Evolutionary conservation across 2,797 vertebrate genomes (phyloP).

Genomic region (Natrix natrix): DNA sequence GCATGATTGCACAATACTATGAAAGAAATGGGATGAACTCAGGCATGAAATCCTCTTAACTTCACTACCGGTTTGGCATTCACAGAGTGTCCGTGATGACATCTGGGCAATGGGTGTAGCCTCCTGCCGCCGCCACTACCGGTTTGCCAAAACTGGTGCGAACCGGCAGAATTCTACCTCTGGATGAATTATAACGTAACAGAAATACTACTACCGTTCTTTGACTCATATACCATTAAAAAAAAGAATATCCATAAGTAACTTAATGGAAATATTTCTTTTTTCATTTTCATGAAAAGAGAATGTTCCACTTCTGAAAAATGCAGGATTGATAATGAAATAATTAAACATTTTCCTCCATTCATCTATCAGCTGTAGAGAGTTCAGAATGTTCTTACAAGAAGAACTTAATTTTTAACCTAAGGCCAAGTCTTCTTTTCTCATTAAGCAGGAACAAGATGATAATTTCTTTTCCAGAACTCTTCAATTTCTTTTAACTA

Average conservation of each 20-base stretch:
- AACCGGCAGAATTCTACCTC: no score
- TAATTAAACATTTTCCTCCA: not conserved
- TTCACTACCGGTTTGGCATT: no score
- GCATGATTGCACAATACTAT: not conserved
- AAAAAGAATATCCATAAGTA: not conserved
- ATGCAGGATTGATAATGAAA: not conserved
- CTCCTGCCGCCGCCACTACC: no score
- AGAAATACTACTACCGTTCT: not conserved
- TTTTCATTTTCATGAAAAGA: not conserved
- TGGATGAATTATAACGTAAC: not conserved
- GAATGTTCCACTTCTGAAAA: not conserved
- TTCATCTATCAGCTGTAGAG: not conserved
- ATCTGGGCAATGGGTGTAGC: no score
- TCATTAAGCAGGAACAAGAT: not conserved
- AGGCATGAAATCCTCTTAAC: no score
- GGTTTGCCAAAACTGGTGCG: no score
- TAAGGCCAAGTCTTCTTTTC: not conserved
- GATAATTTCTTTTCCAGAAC: not conserved
- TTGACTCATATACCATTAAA: not conserved
- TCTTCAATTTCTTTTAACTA: not conserved
- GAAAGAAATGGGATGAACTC: not conserved
- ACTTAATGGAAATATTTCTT: not conserved
- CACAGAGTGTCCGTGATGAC: no score
- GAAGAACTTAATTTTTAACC: not conserved
- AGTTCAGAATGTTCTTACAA: not conserved